phyloP scores from a whole-genome alignment of 2,888 invertebrate species.

The Pollenia labialis region DNA sequence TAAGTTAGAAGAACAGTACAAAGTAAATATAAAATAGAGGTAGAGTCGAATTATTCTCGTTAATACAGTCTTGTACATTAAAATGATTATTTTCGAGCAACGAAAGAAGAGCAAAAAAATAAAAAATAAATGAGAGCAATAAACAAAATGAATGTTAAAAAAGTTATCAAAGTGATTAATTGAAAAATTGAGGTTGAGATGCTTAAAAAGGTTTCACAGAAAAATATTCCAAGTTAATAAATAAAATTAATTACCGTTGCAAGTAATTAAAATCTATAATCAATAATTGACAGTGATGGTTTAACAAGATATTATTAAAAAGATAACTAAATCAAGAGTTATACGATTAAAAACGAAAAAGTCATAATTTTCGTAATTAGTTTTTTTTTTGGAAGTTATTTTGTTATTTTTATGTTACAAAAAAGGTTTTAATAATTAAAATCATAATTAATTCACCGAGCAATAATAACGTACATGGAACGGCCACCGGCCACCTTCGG shows the following conservation, averaged over 20 bases:
- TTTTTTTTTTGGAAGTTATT: too few species aligned
- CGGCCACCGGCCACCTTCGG: too few species aligned
- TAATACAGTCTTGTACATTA: constrained; percentile 8
- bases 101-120: background rate
- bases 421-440: too few species aligned
- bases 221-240: background rate
- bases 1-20: background rate
- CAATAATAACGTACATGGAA: too few species aligned
- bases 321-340: too few species aligned
- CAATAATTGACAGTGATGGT: background rate
- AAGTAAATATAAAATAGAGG: constrained; percentile 3
- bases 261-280: background rate
- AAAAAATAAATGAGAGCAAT: background rate
- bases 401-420: too few species aligned
- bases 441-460: too few species aligned
- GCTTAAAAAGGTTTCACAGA: background rate
- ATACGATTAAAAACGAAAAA: too few species aligned
- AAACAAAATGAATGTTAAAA: constrained; percentile 13
- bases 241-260: background rate
- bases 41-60: constrained; percentile 16
- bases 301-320: background rate
- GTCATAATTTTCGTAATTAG: too few species aligned
- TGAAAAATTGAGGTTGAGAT: constrained; percentile 13
- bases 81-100: constrained; percentile 16
- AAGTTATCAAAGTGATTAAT: background rate